These are phyloP conservation scores for Petrocephalus sullivani DNA, from an alignment of 2,797 vertebrate genomes.

Conservation along the genomic window DNA sequence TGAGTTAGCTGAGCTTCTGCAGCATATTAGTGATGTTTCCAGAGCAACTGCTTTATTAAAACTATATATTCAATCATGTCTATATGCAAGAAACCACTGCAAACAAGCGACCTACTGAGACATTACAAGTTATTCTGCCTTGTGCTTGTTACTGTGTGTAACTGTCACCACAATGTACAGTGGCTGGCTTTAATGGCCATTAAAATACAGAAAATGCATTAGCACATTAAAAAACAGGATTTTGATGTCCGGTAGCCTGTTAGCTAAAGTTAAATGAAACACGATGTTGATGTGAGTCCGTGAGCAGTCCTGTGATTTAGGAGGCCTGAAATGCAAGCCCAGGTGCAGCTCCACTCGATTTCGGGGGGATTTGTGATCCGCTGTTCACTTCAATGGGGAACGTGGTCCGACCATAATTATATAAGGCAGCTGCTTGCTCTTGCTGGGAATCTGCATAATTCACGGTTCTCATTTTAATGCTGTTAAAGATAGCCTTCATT, in stretches of 20 bases:
- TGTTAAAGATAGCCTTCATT: conserved; percentile 11
- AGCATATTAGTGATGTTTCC: conserved; percentile 27
- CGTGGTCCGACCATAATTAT: conserved; percentile 1
- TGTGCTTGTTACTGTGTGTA: neutral
- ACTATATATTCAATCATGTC: neutral
- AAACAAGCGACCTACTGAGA: neutral
- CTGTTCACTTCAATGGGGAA: neutral
- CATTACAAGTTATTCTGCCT: neutral
- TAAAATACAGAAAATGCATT: neutral
- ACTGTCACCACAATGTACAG: neutral
- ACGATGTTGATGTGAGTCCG: neutral
- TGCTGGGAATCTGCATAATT: conserved; percentile 2
- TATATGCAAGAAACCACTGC: neutral
- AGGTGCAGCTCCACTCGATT: neutral
- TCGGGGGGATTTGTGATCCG: neutral
- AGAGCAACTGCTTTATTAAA: neutral
- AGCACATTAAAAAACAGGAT: neutral
- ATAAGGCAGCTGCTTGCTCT: neutral
- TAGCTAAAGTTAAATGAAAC: neutral
- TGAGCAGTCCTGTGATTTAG: neutral
- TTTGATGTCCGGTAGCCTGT: neutral
- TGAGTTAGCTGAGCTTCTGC: conserved; percentile 37
- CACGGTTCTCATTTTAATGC: neutral
- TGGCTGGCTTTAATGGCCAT: neutral
- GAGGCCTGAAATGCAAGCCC: too few relatives aligned